Conservation (phyloP, 2,113 vertebrate genomes). For the Limanda limanda region DNA sequence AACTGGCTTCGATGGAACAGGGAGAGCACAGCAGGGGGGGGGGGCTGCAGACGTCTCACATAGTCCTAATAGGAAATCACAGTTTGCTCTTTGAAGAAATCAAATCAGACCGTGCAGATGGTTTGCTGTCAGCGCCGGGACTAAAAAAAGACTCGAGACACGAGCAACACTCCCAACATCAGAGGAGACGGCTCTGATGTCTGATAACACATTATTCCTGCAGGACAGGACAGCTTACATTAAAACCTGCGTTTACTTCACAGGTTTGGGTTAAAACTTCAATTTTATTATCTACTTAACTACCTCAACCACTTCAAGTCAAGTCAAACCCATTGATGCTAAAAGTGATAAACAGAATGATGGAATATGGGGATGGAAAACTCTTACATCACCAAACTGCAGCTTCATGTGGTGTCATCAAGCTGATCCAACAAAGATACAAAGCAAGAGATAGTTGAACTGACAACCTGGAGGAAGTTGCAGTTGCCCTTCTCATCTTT, state of each 20-base stretch:
- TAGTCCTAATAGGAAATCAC: conserved; percentile 55
- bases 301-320: not conserved
- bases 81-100: conserved; percentile 62
- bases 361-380: not conserved
- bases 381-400: not conserved
- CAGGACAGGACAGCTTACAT: conserved; percentile 13
- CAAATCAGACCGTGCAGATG: conserved; percentile 38
- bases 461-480: not conserved
- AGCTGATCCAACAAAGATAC: too few relatives aligned
- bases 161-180: conserved; percentile 31
- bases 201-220: conserved; percentile 25
- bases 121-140: conserved; percentile 41
- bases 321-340: conserved; percentile 7
- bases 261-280: not conserved
- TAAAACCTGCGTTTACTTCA: conserved; percentile 26
- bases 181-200: conserved; percentile 1
- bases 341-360: not conserved
- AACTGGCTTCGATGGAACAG: not conserved
- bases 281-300: not conserved
- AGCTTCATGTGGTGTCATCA: too few relatives aligned
- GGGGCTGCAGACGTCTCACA: conserved; percentile 23
- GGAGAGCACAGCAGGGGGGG: not conserved
- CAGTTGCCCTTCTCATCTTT: not conserved
- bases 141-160: conserved; percentile 65
- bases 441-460: not conserved